phyloP scores from a whole-genome alignment of 1,140 invertebrate genomes.

The Caenorhabditis remanei region DNA sequence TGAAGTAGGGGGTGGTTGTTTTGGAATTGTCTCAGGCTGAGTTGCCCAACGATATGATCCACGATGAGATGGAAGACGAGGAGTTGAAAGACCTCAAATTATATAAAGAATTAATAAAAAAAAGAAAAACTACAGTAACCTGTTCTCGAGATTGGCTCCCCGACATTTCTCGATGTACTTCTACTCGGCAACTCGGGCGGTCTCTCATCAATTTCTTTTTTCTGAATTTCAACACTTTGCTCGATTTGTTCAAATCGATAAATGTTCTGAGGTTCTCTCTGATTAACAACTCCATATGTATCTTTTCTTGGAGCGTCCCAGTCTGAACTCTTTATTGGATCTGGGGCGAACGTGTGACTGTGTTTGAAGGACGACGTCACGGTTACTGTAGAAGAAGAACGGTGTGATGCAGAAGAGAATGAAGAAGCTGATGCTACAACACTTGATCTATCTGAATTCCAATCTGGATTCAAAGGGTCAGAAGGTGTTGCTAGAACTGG shows the following conservation, averaged over 20 bases:
- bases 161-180: background rate
- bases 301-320: conserved; percentile 42
- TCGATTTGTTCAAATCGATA: conserved; percentile 14
- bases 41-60: conserved; percentile 27
- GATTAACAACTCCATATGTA: conserved; percentile 5
- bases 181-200: conserved; percentile 35
- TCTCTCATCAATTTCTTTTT: background rate
- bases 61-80: conserved; percentile 1
- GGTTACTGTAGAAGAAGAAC: conserved; percentile 38
- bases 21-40: background rate
- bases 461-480: conserved; percentile 26
- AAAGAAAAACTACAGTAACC: background rate
- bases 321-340: conserved; percentile 1
- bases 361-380: conserved; percentile 21
- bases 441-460: background rate
- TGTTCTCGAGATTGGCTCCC: background rate
- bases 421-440: background rate
- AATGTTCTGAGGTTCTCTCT: conserved; percentile 31
- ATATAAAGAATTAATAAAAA: background rate
- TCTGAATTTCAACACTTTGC: background rate
- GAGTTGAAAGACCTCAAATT: background rate
- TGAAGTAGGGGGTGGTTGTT: background rate
- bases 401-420: background rate
- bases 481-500: background rate
- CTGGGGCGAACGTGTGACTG: conserved; percentile 13